These are phyloP conservation scores for Nothocercus nigrocapillus DNA, from an alignment of 2,113 vertebrate species.

Conservation along the genomic window DNA sequence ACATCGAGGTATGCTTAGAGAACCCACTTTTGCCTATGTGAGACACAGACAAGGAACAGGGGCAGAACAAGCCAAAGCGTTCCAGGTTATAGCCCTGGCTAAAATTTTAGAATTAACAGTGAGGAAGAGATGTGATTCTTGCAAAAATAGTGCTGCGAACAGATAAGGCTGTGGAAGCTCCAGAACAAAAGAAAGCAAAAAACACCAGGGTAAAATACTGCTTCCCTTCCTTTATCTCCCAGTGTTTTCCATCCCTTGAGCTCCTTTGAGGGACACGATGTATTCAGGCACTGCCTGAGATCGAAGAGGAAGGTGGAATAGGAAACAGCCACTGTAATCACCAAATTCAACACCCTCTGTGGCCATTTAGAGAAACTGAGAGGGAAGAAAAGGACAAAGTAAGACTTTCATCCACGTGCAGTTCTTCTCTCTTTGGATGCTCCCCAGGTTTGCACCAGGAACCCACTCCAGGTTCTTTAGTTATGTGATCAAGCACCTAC, in stretches of 20 bases:
- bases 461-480: background rate
- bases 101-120: background rate
- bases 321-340: background rate
- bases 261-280: background rate
- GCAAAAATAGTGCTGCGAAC: background rate
- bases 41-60: background rate
- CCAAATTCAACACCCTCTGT: background rate
- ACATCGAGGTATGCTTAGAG: accelerated
- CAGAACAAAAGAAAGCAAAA: background rate
- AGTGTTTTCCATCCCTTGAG: background rate
- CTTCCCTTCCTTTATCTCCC: background rate
- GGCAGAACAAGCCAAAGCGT: background rate
- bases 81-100: background rate
- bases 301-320: background rate
- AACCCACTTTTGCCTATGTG: background rate
- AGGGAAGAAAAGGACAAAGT: background rate
- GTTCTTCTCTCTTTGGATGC: background rate
- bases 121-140: background rate
- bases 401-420: accelerated
- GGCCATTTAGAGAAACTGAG: background rate
- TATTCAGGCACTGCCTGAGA: background rate
- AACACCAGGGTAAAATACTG: background rate
- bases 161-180: background rate
- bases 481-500: background rate
- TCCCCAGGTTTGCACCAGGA: background rate